Base-by-base conservation (phyloP, 2,113 vertebrate genomes). In the Saccopteryx leptura region DNA sequence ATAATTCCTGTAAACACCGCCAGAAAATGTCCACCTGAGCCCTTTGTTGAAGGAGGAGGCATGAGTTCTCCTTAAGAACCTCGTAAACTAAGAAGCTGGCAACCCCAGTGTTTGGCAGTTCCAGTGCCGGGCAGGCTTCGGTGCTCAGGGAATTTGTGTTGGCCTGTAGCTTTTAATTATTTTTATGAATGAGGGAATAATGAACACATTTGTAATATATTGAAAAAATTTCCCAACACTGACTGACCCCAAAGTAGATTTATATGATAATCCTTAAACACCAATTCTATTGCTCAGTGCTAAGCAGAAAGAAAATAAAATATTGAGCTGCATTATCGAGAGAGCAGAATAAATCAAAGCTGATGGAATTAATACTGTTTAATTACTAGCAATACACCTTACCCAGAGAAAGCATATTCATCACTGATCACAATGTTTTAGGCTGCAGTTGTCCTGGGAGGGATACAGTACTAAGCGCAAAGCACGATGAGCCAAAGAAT, bases 341-440 rank as follows among this genome's bases (percentile, higher is more conserved):
- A 97, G 85, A 98, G 93, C 58, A 98, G 91, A 98, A 94, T 98
- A 98, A 98, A 98, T 98, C 96, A 98, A 96, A 97, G 82, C 75
- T 96, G 97, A 97, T 95, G 94, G 96, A 98, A 98, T 98, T 98
- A 98, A 98, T 98, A 97, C 91, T 97, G 86, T 95, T 96, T 98
- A 98, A 98, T 98, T 98, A 97, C 97, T 93, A 97, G 96, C 95
- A 97, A 96, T 86, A 94, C 88, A 95, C 83, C 97, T 98, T 94
- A 98, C 92, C 96, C 94, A 94, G 96, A 98, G 96, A 98, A 96
- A 90, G 74, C 97, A 82, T 91, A 97, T 96, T 97, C 96, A 96
- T 94, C 90, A 90, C 89, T 48, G 96, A 98, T 97, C 96, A 96
- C 86, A 88, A 68, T 95, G 95, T 86, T 98, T 96, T 72, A 97